Conservation (phyloP, 2,797 vertebrate genomes). For the Aplochiton taeniatus region DNA sequence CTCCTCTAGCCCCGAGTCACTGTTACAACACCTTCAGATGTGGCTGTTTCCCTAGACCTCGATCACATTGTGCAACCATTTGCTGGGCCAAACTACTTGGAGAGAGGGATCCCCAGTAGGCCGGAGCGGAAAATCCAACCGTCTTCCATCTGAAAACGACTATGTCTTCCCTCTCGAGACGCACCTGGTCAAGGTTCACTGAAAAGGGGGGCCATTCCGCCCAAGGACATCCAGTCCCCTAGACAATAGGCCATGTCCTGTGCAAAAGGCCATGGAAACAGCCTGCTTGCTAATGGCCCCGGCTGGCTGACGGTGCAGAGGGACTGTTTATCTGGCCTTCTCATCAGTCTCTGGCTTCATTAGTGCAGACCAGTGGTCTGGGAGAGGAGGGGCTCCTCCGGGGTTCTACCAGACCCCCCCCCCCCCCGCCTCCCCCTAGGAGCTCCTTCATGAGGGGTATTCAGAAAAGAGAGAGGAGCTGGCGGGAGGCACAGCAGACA, state of each 20-base stretch:
- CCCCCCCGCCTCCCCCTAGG: too few species aligned
- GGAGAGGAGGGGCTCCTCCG: constrained; percentile 52
- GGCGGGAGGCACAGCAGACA: constrained; percentile 65
- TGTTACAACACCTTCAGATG: too few species aligned
- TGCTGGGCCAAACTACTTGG: too few species aligned
- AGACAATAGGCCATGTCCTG: constrained; percentile 58
- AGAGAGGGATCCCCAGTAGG: too few species aligned
- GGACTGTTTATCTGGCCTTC: constrained; percentile 68
- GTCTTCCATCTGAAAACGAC: too few species aligned
- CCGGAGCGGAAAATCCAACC: too few species aligned
- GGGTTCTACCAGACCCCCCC: constrained; percentile 42
- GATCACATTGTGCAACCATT: too few species aligned
- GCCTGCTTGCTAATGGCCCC: constrained; percentile 48
- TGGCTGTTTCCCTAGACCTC: too few species aligned
- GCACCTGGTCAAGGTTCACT: constrained; percentile 50
- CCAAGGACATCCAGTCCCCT: not conserved
- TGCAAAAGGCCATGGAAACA: constrained; percentile 67
- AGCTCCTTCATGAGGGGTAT: constrained; percentile 29
- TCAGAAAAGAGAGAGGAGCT: constrained; percentile 26
- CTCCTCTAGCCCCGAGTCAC: too few species aligned
- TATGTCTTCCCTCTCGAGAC: not conserved
- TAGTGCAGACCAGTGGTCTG: constrained; percentile 29
- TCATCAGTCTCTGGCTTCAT: constrained; percentile 66
- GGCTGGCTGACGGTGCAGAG: constrained; percentile 51
- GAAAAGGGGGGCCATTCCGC: constrained; percentile 20